Evolutionary conservation across 2,888 invertebrate genomes (phyloP).

Genomic region (Agonum fuliginosum): DNA sequence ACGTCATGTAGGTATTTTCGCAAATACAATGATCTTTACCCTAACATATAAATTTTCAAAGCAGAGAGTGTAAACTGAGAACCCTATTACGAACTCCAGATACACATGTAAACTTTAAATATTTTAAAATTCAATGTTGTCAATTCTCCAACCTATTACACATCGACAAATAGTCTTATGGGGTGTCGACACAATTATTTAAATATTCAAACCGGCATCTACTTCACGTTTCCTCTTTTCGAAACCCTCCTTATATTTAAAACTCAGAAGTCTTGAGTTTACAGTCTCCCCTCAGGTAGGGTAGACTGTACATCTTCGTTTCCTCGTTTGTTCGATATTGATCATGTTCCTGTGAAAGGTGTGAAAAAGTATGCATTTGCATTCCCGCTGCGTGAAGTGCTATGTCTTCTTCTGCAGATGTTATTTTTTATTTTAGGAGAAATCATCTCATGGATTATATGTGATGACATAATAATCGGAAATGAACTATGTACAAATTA

Average conservation of each 20-base stretch:
- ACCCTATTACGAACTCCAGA: too few relatives aligned
- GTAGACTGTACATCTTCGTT: background rate
- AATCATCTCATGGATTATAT: too few relatives aligned
- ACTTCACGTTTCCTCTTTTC: background rate
- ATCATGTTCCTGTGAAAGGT: constrained; percentile 40
- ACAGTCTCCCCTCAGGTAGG: constrained; percentile 18
- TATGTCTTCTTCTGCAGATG: too few relatives aligned
- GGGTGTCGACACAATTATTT: constrained; percentile 25
- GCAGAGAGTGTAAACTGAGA: too few relatives aligned
- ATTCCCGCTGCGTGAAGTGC: background rate
- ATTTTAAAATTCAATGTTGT: background rate
- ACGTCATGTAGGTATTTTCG: too few relatives aligned
- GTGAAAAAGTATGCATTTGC: constrained; percentile 48
- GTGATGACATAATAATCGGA: too few relatives aligned
- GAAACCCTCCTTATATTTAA: constrained; percentile 3
- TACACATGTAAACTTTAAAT: too few relatives aligned
- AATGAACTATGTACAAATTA: too few relatives aligned
- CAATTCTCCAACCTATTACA: background rate
- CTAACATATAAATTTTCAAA: too few relatives aligned
- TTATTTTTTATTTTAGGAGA: too few relatives aligned
- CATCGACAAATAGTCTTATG: background rate
- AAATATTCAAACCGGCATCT: constrained; percentile 21
- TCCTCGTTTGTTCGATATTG: constrained; percentile 45
- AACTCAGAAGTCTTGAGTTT: background rate
- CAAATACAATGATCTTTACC: too few relatives aligned